Conservation (phyloP, 1,140 invertebrate genomes). For the Drosophila nigromelanica region DNA sequence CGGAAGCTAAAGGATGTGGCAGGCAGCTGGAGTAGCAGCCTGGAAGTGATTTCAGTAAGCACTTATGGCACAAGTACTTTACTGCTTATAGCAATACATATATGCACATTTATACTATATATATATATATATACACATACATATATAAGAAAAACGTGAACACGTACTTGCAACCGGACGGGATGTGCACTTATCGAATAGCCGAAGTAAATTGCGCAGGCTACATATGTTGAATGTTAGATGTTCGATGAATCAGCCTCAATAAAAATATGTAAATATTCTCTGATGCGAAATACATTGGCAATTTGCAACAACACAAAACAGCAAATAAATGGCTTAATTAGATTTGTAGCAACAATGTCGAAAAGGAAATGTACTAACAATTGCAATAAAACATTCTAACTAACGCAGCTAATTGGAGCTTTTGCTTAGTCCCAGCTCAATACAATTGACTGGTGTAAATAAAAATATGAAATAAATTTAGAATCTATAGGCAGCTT, state of each 20-base stretch:
- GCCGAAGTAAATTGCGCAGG: constrained; percentile 22
- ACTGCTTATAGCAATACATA: constrained; percentile 31
- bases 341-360: constrained; percentile 16
- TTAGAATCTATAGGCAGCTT: too few relatives aligned
- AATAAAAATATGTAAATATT: not conserved
- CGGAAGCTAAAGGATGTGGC: constrained; percentile 46
- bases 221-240: not conserved
- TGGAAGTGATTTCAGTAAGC: constrained; percentile 75
- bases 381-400: constrained; percentile 12
- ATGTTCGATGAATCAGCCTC: not conserved
- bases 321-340: constrained; percentile 7
- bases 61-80: constrained; percentile 65
- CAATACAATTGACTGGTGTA: constrained; percentile 2
- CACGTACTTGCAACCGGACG: constrained; percentile 51
- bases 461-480: not conserved
- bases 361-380: constrained; percentile 18
- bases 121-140: constrained; percentile 12
- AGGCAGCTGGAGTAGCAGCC: constrained; percentile 30
- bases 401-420: constrained; percentile 5
- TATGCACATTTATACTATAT: not conserved
- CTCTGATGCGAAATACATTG: not conserved
- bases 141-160: constrained; percentile 34
- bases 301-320: not conserved
- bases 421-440: not conserved
- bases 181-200: constrained; percentile 49